A percentile compares a stretch with the other conserved stretches of the same genome.
Conservation (phyloP, 64 coral and sea anemone genomes). For the Stichodactyla mertensii region DNA sequence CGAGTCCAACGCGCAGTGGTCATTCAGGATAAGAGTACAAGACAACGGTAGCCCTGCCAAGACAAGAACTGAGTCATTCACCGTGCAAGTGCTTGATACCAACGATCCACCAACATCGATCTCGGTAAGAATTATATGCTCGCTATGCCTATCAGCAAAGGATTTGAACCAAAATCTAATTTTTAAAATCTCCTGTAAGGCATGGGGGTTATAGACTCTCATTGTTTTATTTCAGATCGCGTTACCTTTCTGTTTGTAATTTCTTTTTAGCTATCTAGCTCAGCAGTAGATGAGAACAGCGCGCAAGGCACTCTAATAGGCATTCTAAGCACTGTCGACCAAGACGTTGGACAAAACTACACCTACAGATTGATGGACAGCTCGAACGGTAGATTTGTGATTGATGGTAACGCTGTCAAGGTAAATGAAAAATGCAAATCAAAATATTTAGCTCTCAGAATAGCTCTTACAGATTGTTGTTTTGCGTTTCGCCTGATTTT, state of each 20-base stretch:
- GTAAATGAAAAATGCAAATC: slow-evolving; percentile 8
- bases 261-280: slow-evolving; percentile 54
- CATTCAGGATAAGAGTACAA: slow-evolving; percentile 24
- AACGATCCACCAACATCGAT: slow-evolving; percentile 63
- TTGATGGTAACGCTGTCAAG: slow-evolving; percentile 41
- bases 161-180: background rate
- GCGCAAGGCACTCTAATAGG: slow-evolving; percentile 36
- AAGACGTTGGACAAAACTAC: slow-evolving; percentile 61
- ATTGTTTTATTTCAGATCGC: too few species aligned
- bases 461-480: too few species aligned
- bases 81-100: slow-evolving; percentile 56
- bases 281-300: slow-evolving; percentile 58
- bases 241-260: too few species aligned
- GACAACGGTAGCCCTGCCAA: slow-evolving; percentile 51
- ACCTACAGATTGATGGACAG: slow-evolving; percentile 48
- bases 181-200: too few species aligned
- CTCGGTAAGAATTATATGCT: slow-evolving; percentile 33
- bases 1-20: slow-evolving; percentile 57
- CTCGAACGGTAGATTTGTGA: slow-evolving; percentile 47
- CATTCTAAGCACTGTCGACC: slow-evolving; percentile 54
- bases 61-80: slow-evolving; percentile 35
- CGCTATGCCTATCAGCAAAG: background rate
- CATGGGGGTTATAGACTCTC: too few species aligned
- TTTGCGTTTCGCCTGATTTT: background rate
- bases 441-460: too few species aligned